These are phyloP conservation scores for Cyrtonyx montezumae DNA, from an alignment of 2,113 vertebrate species.

Conservation along the genomic window DNA sequence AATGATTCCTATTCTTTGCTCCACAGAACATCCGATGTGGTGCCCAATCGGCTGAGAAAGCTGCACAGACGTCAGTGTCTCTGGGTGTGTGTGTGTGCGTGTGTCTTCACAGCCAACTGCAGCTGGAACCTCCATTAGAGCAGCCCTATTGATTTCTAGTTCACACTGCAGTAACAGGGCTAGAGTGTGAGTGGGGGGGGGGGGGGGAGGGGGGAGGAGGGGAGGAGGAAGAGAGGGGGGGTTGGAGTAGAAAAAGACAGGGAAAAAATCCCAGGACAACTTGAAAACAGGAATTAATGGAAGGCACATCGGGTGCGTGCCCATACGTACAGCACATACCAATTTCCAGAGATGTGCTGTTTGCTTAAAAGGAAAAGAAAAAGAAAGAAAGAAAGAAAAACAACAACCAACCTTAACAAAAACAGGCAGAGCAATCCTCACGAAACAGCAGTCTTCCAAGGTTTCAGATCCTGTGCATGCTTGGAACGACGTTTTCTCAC, in stretches of 20 bases:
- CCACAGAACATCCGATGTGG: slow-evolving; percentile 86
- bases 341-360: background rate
- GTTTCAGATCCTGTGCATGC: background rate
- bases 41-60: slow-evolving; percentile 82
- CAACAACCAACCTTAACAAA: background rate
- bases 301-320: background rate
- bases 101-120: slow-evolving; percentile 59
- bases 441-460: background rate
- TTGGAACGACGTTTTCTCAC: background rate
- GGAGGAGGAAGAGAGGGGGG: too few relatives aligned
- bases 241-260: background rate
- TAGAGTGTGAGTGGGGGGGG: background rate
- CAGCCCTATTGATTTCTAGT: slow-evolving; percentile 80
- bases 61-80: slow-evolving; percentile 79
- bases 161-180: slow-evolving; percentile 73
- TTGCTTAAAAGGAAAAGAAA: background rate
- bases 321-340: background rate
- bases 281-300: slow-evolving; percentile 26
- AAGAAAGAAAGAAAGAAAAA: background rate
- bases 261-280: background rate
- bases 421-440: background rate
- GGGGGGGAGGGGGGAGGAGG: background rate
- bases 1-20: slow-evolving; percentile 79
- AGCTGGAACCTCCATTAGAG: slow-evolving; percentile 79
- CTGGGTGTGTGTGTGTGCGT: background rate